Evolutionary conservation across 2,888 invertebrate genomes (phyloP).

Genomic region (Crepidodera aurea): DNA sequence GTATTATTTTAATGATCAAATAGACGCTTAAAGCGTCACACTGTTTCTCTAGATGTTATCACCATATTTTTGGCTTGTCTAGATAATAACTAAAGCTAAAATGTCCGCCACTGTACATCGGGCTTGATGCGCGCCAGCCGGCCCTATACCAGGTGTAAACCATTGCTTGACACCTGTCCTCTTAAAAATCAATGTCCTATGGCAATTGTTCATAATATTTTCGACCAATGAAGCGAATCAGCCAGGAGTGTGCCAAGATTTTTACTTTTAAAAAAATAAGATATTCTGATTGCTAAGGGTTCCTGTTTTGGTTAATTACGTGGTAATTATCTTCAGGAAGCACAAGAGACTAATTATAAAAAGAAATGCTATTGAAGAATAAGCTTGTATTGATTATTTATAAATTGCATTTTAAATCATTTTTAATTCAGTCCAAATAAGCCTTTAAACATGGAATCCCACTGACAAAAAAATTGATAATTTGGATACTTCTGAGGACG

Average conservation of each 20-base stretch:
- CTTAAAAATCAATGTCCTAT: slow-evolving; percentile 60
- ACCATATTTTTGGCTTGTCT: slow-evolving; percentile 37
- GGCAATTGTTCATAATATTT: slow-evolving; percentile 57
- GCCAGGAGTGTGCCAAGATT: slow-evolving; percentile 6
- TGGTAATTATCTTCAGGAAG: not conserved
- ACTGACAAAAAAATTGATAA: too few species aligned
- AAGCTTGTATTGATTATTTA: too few species aligned
- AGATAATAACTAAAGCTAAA: slow-evolving; percentile 37
- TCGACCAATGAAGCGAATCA: slow-evolving; percentile 50
- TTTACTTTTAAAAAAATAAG: slow-evolving; percentile 13
- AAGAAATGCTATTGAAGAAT: too few species aligned
- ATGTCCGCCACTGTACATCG: slow-evolving; percentile 46
- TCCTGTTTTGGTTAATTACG: not conserved
- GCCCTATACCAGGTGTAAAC: slow-evolving; percentile 59
- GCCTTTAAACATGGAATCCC: too few species aligned
- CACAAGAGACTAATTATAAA: too few species aligned
- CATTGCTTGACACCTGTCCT: slow-evolving; percentile 58
- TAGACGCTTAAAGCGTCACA: slow-evolving; percentile 30
- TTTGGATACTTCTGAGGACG: too few species aligned
- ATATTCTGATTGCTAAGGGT: not conserved
- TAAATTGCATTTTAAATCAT: too few species aligned
- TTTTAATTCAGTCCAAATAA: too few species aligned
- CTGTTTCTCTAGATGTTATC: slow-evolving; percentile 39
- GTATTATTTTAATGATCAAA: slow-evolving; percentile 36
- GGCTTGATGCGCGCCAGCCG: slow-evolving; percentile 51